Base-by-base conservation (phyloP, 2,797 vertebrate species). In the Botia almorhae region DNA sequence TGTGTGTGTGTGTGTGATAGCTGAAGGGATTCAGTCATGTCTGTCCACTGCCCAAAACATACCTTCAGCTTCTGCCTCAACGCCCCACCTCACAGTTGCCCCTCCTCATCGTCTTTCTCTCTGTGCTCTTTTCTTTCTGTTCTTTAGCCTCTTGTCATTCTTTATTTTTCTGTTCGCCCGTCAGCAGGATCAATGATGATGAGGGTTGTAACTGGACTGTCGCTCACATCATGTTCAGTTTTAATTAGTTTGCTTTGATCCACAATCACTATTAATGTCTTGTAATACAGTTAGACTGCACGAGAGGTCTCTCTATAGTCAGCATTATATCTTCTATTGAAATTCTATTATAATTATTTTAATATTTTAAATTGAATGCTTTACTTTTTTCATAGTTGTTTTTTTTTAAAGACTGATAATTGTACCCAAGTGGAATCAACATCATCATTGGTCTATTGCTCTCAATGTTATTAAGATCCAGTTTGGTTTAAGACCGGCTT, bases 141-240 rank as follows among this genome's bases (percentile, higher is more conserved):
- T 84, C 74, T 81, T 50, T 55, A 48, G 78, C 72, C 79, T 93
- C 88, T 81, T 85, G 73, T 76, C 29, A 29, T 72, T 76, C 50
- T 23, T 85, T 67, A 36, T 29, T 56, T 82, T 89, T 87, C 33
- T 56, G 36, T 81, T 71, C 10, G 63, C 74, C 61, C 75, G 85
- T 76, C 90, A 90, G 93, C 80, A 87, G 79, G 91, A 96, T 96
- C 96, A 96, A 94, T 97, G 96, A 95, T 95, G 93, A 93, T 92
- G 87, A 88, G 48, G 73, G 36, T 65, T 11, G 14, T 60, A 4
- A 29, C 29, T 29, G 29, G 26, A 33, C 13, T 3, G 5, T 26
- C 23, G n/a, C 75, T 61, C 1, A 7, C 33, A 14, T 19, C 33
- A 73, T 16, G 19, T n/a, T 43, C 11, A 33, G 6, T 29, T 29